Base-by-base conservation (phyloP, 2,888 invertebrate genomes). In the Brachynemurus nebulosus region DNA sequence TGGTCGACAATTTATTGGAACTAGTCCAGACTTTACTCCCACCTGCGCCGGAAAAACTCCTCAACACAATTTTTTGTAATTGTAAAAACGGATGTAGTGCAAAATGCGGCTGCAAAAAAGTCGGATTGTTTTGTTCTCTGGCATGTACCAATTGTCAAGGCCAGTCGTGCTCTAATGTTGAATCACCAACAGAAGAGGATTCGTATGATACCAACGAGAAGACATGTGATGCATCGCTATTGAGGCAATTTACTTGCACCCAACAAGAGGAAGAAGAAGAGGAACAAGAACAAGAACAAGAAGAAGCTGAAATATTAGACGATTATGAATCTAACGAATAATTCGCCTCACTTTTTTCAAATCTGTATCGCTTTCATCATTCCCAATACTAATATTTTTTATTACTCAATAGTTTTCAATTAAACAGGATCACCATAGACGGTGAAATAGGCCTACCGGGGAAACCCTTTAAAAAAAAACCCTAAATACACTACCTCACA, bases 11-110 rank as follows among this genome's bases (percentile, higher is more conserved):
- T 16, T 25, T 16, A 7, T 40, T 23, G 23, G 25, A 27, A 40
- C 40, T 16, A 16, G 25, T 40, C 17, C 40, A n/a, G 25, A 40
- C 40, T 40, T 25, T 40, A 25, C 40, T 40, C 2, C 14, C 40
- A 20, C 40, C 23, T 23, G 40, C 23, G n/a, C 40, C 40, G 20
- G 40, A 40, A 40, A 40, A 40, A 40, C 40, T 40, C 20, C 40
- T 40, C 16, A 40, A 40, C 39, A 39, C 38, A n/a, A 38, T 20
- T 39, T 39, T 39, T 39, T 40, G 40, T 16, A 40, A 40, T 25
- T 40, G 23, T 3, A 23, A 40, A 19, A 40, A 40, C 6, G 40
- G 21, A 14, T 40, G 40, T 25, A 40, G 23, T 23, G 40, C 23
- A 4, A 25, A 40, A 40, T 40, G 14, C 16, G 40, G 40, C 27